A percentile compares a stretch with the other conserved stretches of the same genome.
phyloP scores from a whole-genome alignment of 2,888 invertebrate species.

The Epinotia brunnichana region DNA sequence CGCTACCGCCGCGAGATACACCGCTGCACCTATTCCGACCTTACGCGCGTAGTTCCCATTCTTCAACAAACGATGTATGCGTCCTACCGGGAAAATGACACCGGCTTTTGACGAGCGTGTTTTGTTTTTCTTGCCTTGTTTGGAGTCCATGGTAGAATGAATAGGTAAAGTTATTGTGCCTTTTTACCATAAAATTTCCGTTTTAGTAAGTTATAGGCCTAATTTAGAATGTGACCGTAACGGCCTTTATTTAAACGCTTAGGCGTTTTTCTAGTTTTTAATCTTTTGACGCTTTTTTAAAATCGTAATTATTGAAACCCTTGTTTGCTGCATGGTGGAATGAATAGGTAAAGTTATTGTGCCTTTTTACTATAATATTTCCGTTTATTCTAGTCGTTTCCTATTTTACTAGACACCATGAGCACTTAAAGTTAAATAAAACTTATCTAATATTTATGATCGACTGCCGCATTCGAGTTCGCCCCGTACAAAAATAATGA shows the following conservation, averaged over 20 bases:
- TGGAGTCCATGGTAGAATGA: too few species aligned
- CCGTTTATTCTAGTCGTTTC: conserved; percentile 6
- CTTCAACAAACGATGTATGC: too few species aligned
- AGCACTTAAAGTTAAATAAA: conserved; percentile 30
- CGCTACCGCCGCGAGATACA: too few species aligned
- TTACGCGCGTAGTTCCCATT: too few species aligned
- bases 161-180: too few species aligned
- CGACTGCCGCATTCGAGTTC: conserved; percentile 22
- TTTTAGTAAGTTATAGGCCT: conserved; percentile 30
- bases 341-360: neutral
- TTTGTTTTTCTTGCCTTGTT: too few species aligned
- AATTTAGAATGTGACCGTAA: conserved; percentile 40
- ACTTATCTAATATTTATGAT: conserved; percentile 9
- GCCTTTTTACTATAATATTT: neutral
- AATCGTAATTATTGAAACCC: neutral
- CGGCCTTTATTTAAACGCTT: conserved; percentile 11
- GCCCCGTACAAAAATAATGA: conserved; percentile 47
- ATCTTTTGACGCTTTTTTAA: conserved; percentile 2
- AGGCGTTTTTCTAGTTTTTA: neutral
- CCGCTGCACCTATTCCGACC: too few species aligned
- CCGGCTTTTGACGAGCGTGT: too few species aligned
- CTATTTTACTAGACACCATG: conserved; percentile 17
- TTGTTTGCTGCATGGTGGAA: neutral
- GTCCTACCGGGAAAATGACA: too few species aligned
- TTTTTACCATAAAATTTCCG: too few species aligned